These are phyloP conservation scores for Murina feae DNA, from an alignment of 2,113 vertebrate genomes.

Conservation along the genomic window DNA sequence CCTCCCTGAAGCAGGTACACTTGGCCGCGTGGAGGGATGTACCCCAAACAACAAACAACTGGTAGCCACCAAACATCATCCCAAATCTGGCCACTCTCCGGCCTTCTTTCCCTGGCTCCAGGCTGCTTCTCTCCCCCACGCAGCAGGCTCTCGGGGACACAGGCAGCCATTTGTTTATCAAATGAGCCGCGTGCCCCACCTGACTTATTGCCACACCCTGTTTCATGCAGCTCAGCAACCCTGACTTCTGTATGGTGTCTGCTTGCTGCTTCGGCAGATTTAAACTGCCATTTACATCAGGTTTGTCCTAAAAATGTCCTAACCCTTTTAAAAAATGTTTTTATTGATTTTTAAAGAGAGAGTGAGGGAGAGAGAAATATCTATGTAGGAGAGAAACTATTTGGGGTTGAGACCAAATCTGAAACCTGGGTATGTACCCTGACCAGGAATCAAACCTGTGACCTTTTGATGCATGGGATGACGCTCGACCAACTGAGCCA, in stretches of 20 bases:
- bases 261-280: not conserved
- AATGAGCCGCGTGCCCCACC: not conserved
- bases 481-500: too few relatives aligned
- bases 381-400: too few relatives aligned
- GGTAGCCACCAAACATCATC: not conserved
- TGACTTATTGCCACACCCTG: not conserved
- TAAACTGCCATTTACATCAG: not conserved
- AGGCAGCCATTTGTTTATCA: slow-evolving; percentile 22
- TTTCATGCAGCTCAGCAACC: not conserved
- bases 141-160: not conserved
- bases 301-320: not conserved
- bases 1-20: not conserved
- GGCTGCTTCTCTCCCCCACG: not conserved
- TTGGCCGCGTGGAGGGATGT: not conserved
- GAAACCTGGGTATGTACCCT: too few relatives aligned
- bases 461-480: too few relatives aligned
- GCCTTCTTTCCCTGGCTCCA: not conserved
- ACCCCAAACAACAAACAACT: not conserved
- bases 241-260: not conserved
- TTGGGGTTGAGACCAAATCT: too few relatives aligned
- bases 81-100: not conserved
- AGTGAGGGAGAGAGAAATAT: too few relatives aligned
- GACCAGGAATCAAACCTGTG: too few relatives aligned
- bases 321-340: not conserved
- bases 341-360: too few relatives aligned